Percentiles rank a stretch among this genome's conserved stretches.
These are phyloP conservation scores for Huso huso DNA, from an alignment of 2,797 vertebrate genomes.

Conservation along the genomic window DNA sequence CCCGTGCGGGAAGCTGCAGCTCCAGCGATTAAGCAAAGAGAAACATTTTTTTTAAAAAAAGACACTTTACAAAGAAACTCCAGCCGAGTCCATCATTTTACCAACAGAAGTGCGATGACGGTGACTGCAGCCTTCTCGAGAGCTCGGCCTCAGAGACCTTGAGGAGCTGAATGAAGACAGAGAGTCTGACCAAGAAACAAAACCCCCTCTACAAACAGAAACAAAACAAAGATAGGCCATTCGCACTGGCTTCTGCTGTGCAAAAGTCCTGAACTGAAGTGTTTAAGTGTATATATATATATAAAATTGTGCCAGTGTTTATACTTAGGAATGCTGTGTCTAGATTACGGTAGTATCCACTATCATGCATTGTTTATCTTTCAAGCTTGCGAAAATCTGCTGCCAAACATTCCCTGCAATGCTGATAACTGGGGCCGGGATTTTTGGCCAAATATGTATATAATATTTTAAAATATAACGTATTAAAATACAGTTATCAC, in stretches of 20 bases:
- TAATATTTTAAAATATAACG: no score
- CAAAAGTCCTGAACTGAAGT: slow-evolving; percentile 9
- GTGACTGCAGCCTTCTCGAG: not conserved
- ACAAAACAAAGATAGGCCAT: not conserved
- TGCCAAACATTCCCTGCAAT: no score
- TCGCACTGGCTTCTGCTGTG: slow-evolving; percentile 5
- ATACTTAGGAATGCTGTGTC: slow-evolving; percentile 13
- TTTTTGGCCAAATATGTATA: no score
- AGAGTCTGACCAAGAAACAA: not conserved
- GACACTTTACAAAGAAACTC: not conserved
- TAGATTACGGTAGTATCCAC: not conserved
- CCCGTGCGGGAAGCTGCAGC: not conserved
- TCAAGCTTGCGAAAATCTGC: no score
- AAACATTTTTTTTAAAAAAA: no score
- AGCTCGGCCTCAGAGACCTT: not conserved
- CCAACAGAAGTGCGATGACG: not conserved
- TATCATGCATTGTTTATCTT: no score
- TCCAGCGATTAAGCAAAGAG: not conserved
- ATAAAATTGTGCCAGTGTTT: slow-evolving; percentile 11
- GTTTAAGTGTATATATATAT: slow-evolving; percentile 6
- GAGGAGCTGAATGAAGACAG: not conserved
- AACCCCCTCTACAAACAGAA: no score
- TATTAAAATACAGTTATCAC: no score
- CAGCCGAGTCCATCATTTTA: not conserved
- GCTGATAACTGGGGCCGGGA: no score